Evolutionary conservation across 2,797 vertebrate genomes (phyloP), one percentile per base, ranked within the genome.

Genomic region (Malurus splendens): DNA sequence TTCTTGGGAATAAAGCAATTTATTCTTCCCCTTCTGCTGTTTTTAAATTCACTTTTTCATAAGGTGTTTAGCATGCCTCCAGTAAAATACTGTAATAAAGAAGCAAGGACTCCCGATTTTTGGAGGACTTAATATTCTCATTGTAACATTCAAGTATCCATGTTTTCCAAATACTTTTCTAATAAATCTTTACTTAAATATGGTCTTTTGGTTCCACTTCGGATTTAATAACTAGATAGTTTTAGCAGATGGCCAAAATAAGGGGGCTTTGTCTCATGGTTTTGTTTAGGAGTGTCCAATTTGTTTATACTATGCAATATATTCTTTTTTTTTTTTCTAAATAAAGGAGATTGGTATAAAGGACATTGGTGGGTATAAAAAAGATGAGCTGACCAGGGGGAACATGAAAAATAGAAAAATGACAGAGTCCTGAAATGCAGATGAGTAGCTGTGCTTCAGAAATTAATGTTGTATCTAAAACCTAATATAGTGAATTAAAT

Each of bases 1-100:
- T 87, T 90, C 32, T 67, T 78, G 39, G 22, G 47, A 87, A 64
- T 39, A n/a, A 84, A 70, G 23, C 25, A 76, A 73, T 94, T 91
- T 47, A 66, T 86, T 78, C 38, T 62, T 19, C 18, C 7, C 9
- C 4, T 45, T 41, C 18, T 2, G 2, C 51, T 50, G 10, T 61
- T 90, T 83, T 81, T 23, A 80, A 90, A 60, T 78, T 81, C 48
- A 36, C 7, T 90, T 82, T 50, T 33, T 77, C 17, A 14, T 83
- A n/a, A 47, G 1, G 5, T 51, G 24, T 65, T 86, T 75, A 81
- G 16, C 14, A 32, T 72, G 36, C 55, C n/a, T 87, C 18, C 39
- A 41, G 60, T 84, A 92, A 86, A 75, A 79, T 86, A 59, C 5
- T 87, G 12, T 56, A 71, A 60, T 55, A 56, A 83, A 64, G 61